Evolutionary conservation across 2,797 vertebrate genomes (phyloP), one percentile per base, ranked within the genome.

Genomic region (Pterois miles): DNA sequence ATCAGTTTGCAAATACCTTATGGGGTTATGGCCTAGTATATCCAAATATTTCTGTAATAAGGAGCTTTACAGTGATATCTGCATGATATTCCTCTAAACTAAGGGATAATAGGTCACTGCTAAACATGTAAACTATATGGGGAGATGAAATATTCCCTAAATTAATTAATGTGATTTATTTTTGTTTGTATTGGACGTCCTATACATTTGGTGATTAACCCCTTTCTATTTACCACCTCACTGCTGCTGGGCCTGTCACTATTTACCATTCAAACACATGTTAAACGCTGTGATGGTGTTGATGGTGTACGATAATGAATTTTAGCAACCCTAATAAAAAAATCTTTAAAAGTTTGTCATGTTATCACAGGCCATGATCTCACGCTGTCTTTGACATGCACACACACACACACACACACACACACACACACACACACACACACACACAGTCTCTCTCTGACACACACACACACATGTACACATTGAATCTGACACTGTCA

Each of bases 401-500:
- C 59, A n/a, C 76, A 67, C 74, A 66, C 81, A 63, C 83, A 56
- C 77, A 72, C 64, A 65, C 69, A 34, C 69, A 57, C 48, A 57
- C 60, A 43, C 52, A 78, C 29, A 74, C 25, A 52, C 62, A 74
- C 70, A 73, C 62, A 58, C 63, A 79, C 54, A 83, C 82, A 81
- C 75, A 81, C 84, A 76, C 63, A 56, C 80, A 82, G 71, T 75
- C 11, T 25, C 23, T 53, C 52, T 53, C 52, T 53, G 22, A 25
- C 22, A 48, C 84, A 74, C 65, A 60, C 65, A 52, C 75, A 71
- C 79, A 71, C 80, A 74, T 27, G 48, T 88, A 85, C 87, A 84
- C 92, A 95, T 75, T 96, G 95, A 96, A 96, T 97, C 96, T 97
- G 97, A 97, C 97, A 96, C 96, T 97, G 96, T 98, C 97, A 97